Evolutionary conservation across 2,113 vertebrate genomes (phyloP), one percentile per base, ranked within the genome.

Genomic region (Mastomys coucha): DNA sequence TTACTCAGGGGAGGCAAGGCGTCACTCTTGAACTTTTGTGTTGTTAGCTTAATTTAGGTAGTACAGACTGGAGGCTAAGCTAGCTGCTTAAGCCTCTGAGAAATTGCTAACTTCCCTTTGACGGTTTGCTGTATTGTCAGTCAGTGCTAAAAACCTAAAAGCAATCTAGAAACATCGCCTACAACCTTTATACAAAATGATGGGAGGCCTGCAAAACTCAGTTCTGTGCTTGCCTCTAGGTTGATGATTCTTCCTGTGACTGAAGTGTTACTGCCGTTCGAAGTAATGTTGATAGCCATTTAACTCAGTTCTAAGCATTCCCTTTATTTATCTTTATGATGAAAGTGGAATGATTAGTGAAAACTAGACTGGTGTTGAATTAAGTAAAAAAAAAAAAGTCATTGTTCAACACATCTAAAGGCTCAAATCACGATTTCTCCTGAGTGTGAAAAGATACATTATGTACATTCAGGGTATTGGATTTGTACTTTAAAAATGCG

Each of bases 1-100:
- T 93, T 90, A 39, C 75, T 49, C 69, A 60, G 84, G 91, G 80
- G 24, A n/a, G 92, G 80, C 84, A 81, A 77, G 76, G 75, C 72
- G 95, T 86, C 76, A 94, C 76, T 91, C 76, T 91, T 96, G 91
- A 88, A 87, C 91, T 96, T 92, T 45, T 81, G 51, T 81, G 85
- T 12, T 91, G 49, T 91, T 88, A 58, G 88, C 85, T 94, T 96
- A 49, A 77, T 96, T 88, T 93, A 81, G 63, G 63, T 42, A 78
- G 56, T 36, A 3, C 13, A 26, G 70, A 53, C 92, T 95, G 69
- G 65, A 94, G 77, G 89, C 92, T 95, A 95, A 96, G 76, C 91
- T 86, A 97, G 70, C 84, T 81, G 36, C 93, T 67, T 95, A 88
- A 94, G 85, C 58, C 42, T 77, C 56, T 72, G 76, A 93, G 80